phyloP scores from a whole-genome alignment of 2,113 vertebrate genomes.

The Oenanthe melanoleuca region DNA sequence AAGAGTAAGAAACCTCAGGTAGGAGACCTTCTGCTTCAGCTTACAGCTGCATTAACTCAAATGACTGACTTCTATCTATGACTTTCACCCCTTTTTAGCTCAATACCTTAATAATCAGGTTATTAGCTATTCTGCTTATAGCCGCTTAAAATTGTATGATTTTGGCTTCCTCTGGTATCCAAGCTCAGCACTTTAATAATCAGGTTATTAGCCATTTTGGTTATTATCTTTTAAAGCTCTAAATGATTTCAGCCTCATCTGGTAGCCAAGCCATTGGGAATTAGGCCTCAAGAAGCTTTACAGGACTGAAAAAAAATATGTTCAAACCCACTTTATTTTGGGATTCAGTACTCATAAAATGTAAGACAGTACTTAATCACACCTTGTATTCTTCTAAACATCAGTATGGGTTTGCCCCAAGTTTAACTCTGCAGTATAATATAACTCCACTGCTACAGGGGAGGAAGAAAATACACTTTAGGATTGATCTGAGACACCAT shows the following conservation, averaged over 20 bases:
- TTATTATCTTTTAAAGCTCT: not conserved
- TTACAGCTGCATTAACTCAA: not conserved
- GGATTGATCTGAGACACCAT: not conserved
- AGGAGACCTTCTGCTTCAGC: not conserved
- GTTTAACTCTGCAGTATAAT: not conserved
- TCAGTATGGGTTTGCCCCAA: not conserved
- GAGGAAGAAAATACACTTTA: not conserved
- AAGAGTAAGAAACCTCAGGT: not conserved
- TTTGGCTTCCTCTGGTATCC: not conserved
- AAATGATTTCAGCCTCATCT: not conserved
- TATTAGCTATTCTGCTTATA: not conserved
- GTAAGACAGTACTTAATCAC: not conserved
- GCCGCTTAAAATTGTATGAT: not conserved
- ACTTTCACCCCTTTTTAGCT: not conserved
- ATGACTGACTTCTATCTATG: not conserved
- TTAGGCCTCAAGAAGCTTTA: not conserved
- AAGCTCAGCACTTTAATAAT: not conserved
- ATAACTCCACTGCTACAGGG: not conserved
- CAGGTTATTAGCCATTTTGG: not conserved
- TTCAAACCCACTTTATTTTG: not conserved
- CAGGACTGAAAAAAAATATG: not conserved
- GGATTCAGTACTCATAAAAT: not conserved
- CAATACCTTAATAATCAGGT: not conserved
- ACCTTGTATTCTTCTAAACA: not conserved
- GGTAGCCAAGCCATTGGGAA: not conserved